Evolutionary conservation across 2,797 vertebrate species (phyloP).

Genomic region (Emydoidea blandingii): DNA sequence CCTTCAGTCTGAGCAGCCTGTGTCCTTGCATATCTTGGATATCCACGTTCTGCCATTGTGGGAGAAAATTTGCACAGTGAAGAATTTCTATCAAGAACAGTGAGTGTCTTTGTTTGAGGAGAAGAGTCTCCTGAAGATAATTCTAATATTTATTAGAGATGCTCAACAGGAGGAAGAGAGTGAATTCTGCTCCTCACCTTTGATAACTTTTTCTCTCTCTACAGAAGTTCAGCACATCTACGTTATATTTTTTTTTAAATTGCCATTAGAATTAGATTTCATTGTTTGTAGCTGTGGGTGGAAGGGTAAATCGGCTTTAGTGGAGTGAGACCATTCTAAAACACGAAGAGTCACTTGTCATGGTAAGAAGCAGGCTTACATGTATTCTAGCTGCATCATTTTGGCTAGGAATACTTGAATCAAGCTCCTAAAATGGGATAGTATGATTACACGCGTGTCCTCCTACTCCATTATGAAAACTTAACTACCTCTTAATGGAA

Average conservation of each 20-base stretch:
- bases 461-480: slow-evolving; percentile 47
- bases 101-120: slow-evolving; percentile 1
- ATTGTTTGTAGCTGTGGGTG: slow-evolving; percentile 17
- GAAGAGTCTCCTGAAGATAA: neutral
- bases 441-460: slow-evolving; percentile 11
- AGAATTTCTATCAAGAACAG: neutral
- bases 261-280: slow-evolving; percentile 36
- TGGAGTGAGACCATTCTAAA: too few relatives aligned
- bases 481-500: slow-evolving; percentile 58
- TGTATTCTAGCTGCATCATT: neutral
- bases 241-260: neutral
- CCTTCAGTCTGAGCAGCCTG: neutral
- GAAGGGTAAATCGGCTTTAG: slow-evolving; percentile 5
- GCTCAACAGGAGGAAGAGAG: neutral
- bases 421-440: slow-evolving; percentile 39
- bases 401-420: slow-evolving; percentile 45
- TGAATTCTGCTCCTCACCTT: neutral
- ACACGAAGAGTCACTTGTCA: neutral
- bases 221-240: neutral
- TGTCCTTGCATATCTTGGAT: neutral
- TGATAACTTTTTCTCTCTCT: neutral
- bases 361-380: neutral
- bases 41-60: neutral
- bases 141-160: neutral
- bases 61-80: neutral